Conservation (phyloP, 2,888 invertebrate genomes). For the Chironomus riparius region DNA sequence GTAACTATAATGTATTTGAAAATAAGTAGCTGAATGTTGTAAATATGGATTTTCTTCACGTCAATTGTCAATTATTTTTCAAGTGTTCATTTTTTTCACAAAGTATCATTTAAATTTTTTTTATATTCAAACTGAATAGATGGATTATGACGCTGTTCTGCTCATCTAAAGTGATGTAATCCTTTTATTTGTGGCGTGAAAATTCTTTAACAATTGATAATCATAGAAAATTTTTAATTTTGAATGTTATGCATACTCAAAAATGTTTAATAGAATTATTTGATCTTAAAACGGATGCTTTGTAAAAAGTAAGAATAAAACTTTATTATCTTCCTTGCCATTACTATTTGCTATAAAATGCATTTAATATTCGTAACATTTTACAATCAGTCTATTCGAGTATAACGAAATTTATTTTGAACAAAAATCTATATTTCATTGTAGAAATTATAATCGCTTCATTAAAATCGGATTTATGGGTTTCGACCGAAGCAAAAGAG, state of each 20-base stretch:
- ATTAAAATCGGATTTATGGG: slow-evolving; percentile 25
- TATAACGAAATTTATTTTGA: slow-evolving; percentile 14
- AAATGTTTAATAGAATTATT: too few relatives aligned
- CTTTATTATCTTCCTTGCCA: too few relatives aligned
- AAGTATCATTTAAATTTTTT: too few relatives aligned
- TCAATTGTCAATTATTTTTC: background rate
- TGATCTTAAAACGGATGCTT: too few relatives aligned
- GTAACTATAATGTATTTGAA: background rate
- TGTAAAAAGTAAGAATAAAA: too few relatives aligned
- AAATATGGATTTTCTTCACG: background rate
- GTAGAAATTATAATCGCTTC: slow-evolving; percentile 4
- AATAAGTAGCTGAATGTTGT: background rate
- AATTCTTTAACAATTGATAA: too few relatives aligned
- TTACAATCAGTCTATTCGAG: background rate
- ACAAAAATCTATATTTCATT: too few relatives aligned
- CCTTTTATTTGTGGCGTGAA: background rate
- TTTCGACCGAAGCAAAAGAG: background rate
- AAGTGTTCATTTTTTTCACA: too few relatives aligned
- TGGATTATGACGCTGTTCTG: background rate
- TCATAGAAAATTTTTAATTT: too few relatives aligned
- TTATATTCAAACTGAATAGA: background rate
- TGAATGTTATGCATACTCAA: too few relatives aligned
- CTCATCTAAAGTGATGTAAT: background rate
- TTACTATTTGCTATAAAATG: background rate
- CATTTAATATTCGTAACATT: background rate